Conservation (phyloP, 2,113 vertebrate genomes). For the Marmota flaviventris region DNA sequence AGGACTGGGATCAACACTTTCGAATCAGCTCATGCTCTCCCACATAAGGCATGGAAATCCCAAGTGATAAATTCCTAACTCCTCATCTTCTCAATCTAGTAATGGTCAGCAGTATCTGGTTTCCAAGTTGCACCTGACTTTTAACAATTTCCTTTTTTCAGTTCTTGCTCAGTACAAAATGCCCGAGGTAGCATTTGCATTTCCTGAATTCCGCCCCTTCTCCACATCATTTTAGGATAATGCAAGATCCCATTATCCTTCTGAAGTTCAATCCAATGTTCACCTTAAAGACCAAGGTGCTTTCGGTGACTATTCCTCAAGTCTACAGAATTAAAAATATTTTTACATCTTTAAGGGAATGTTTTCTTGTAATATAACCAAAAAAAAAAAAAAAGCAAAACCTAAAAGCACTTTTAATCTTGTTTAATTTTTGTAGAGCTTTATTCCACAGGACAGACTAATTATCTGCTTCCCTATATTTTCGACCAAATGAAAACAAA, state of each 20-base stretch:
- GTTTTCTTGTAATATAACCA: constrained; percentile 41
- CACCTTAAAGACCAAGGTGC: not conserved
- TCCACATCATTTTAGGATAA: not conserved
- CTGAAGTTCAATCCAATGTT: not conserved
- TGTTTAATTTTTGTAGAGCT: constrained; percentile 61
- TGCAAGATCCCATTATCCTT: not conserved
- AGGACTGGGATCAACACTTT: not conserved
- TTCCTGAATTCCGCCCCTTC: not conserved
- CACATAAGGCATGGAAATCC: fast-evolving
- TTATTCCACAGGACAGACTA: constrained; percentile 32
- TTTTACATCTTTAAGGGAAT: not conserved
- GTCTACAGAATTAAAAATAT: constrained; percentile 44
- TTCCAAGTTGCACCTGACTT: not conserved
- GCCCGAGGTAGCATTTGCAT: not conserved
- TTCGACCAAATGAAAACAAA: constrained; percentile 76
- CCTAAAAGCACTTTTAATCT: constrained; percentile 51
- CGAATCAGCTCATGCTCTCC: not conserved
- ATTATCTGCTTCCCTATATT: constrained; percentile 57
- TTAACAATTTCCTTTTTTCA: not conserved
- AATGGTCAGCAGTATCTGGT: not conserved
- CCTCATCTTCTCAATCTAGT: not conserved
- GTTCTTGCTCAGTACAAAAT: not conserved
- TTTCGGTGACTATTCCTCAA: not conserved
- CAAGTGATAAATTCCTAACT: not conserved
- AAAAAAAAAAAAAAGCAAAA: not conserved